Evolutionary conservation across 2,888 invertebrate genomes (phyloP).

Genomic region (Acleris emargana): DNA sequence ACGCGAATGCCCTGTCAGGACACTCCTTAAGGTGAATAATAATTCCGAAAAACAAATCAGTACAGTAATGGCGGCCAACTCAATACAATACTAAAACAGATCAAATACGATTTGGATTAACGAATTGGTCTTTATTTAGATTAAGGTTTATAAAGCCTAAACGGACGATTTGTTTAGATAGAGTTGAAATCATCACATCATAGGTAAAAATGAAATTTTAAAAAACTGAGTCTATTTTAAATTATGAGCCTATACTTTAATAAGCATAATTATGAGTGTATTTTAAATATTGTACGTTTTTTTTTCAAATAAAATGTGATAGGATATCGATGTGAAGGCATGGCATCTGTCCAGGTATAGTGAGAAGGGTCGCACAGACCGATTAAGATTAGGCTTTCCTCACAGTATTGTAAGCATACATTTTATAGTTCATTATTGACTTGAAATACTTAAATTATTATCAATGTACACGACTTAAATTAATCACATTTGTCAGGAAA

Average conservation of each 20-base stretch:
- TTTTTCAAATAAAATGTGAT: slow-evolving; percentile 45
- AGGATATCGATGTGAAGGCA: slow-evolving; percentile 41
- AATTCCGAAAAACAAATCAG: too few species aligned
- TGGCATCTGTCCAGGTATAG: slow-evolving; percentile 41
- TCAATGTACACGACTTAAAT: neutral
- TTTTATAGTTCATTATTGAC: slow-evolving; percentile 8
- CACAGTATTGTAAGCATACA: slow-evolving; percentile 22
- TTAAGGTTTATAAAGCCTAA: too few species aligned
- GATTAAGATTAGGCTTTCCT: slow-evolving; percentile 30
- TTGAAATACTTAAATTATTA: too few species aligned
- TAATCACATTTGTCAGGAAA: neutral
- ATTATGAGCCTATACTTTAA: slow-evolving; percentile 19
- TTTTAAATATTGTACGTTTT: slow-evolving; percentile 15
- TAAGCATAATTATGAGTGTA: slow-evolving; percentile 13
- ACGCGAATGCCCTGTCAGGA: too few species aligned
- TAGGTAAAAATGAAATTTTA: slow-evolving; percentile 8
- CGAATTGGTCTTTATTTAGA: too few species aligned
- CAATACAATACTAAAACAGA: too few species aligned
- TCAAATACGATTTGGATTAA: too few species aligned
- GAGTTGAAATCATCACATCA: neutral
- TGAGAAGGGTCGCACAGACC: slow-evolving; percentile 48
- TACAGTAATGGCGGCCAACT: too few species aligned
- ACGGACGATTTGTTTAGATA: too few species aligned
- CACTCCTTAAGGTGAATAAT: too few species aligned
- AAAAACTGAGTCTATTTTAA: slow-evolving; percentile 15